These are phyloP conservation scores for Aphidius ervi DNA, from an alignment of 1,140 invertebrate genomes.

Conservation along the genomic window DNA sequence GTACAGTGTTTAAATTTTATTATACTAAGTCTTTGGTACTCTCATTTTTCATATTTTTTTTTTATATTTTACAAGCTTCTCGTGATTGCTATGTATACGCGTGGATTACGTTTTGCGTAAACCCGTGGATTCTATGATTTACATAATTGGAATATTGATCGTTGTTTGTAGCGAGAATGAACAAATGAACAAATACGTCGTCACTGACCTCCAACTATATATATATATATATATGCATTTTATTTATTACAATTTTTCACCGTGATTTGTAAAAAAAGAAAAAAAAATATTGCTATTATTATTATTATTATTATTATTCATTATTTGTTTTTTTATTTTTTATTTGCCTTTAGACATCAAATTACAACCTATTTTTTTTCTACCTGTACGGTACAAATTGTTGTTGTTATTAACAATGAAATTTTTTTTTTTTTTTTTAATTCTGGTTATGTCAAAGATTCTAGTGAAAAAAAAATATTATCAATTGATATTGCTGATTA, in stretches of 20 bases:
- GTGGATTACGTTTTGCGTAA: conserved; percentile 15
- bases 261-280: neutral
- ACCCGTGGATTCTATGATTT: conserved; percentile 20
- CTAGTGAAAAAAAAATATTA: too few relatives aligned
- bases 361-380: too few relatives aligned
- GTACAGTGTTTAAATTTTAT: neutral
- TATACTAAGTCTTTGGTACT: neutral
- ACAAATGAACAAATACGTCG: neutral
- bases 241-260: neutral
- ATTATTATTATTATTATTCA: neutral
- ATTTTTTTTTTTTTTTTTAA: too few relatives aligned
- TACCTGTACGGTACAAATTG: too few relatives aligned
- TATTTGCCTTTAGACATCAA: too few relatives aligned
- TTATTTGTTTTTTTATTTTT: neutral
- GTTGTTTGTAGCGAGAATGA: conserved; percentile 7
- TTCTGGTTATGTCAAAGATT: too few relatives aligned
- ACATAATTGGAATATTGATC: conserved; percentile 22
- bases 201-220: conserved; percentile 16
- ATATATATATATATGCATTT: too few relatives aligned
- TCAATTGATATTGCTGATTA: too few relatives aligned
- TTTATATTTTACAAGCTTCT: neutral
- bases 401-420: too few relatives aligned
- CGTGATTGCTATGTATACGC: neutral
- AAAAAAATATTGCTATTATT: too few relatives aligned
- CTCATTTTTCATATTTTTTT: neutral